Base-by-base conservation (phyloP, 2,888 invertebrate species). In the Cenopis cana region DNA sequence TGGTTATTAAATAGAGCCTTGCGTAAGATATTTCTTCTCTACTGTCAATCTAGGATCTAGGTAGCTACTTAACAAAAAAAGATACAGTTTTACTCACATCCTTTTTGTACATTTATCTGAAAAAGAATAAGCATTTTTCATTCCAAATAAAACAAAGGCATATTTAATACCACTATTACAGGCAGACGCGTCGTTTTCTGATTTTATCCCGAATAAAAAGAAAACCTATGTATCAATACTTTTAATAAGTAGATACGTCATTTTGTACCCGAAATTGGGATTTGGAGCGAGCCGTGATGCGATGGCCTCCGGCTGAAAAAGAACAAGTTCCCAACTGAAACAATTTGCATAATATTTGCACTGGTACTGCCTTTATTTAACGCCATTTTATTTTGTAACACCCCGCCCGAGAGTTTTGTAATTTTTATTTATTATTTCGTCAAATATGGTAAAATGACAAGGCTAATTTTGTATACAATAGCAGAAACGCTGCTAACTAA, bases 291-390 rank as follows among this genome's bases (percentile, higher is more conserved):
- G 54, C 38, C 57, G 20, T 59, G 46, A 49, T 56, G 49, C 65
- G 46, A 49, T 56, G 49, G 55, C 80, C 81, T 75, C 73, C 75
- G 75, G 76, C 75, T 79, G 79, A 77, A 78, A 82, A 79, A 76
- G 76, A 74, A 67, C 74, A 80, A 82, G 78, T 81, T 78, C 74
- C 76, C 73, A 74, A 74, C 76, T 73, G 78, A 74, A 69, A 73
- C 79, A 78, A 86, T 88, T 86, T 86, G 80, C 88, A 89, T 88
- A 86, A 84, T 82, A 84, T 85, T 85, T 81, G 82, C 87, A 85
- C 86, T 84, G 81, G 73, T 73, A 68, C 71, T 70, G 76, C 70
- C 72, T 73, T 75, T 75, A 74, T 76, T 76, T 74, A 71, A 52
- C 56, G 71, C 72, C 72, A 71, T 72, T 74, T 74, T 74, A 72